Conservation (phyloP, 2,797 vertebrate species). For the Otolemur crassicaudatus region DNA sequence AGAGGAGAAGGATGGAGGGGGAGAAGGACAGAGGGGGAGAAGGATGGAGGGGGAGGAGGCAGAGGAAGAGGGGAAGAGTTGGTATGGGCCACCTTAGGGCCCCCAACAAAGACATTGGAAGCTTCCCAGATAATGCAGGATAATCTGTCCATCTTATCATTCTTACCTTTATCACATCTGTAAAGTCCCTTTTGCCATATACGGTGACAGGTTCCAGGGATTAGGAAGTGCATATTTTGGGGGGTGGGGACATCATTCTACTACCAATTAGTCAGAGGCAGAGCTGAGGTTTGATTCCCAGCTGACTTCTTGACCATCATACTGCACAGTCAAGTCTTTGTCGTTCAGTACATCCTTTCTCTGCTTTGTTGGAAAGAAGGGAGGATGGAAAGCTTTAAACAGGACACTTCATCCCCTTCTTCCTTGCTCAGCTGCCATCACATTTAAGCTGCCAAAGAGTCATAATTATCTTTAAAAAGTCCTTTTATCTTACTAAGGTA, state of each 20-base stretch:
- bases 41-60: too few species aligned
- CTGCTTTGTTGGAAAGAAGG: background rate
- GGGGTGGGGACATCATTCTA: background rate
- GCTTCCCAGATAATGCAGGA: background rate
- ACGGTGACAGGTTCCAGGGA: background rate
- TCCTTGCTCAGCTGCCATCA: background rate
- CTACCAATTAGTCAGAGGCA: background rate
- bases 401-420: background rate
- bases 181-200: background rate
- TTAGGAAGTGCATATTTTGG: background rate
- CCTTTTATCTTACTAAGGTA: background rate
- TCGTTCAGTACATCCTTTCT: background rate
- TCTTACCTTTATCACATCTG: background rate
- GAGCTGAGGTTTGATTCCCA: background rate
- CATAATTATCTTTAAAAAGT: background rate
- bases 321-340: background rate
- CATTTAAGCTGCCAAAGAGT: background rate
- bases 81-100: too few species aligned
- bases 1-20: too few species aligned
- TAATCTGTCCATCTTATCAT: background rate
- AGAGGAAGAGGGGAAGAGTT: too few species aligned
- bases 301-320: background rate
- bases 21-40: too few species aligned
- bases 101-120: too few species aligned
- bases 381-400: background rate